Evolutionary conservation across 2,888 invertebrate species (phyloP), one percentile per base, ranked within the genome.

Genomic region (Scaptomyza flava): DNA sequence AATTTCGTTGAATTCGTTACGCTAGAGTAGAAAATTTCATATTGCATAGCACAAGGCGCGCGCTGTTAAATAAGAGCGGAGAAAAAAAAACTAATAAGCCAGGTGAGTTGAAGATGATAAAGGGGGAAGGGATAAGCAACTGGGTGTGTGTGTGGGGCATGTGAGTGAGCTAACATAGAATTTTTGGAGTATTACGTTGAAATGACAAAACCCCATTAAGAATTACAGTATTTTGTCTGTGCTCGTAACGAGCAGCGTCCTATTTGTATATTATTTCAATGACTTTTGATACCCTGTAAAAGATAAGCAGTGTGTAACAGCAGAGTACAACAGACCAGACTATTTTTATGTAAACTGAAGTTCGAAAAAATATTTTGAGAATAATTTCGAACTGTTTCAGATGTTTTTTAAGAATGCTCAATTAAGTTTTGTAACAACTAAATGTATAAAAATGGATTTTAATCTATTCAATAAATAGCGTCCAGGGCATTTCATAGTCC

Each of bases 141-240:
- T 38, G 14, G 27, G 6, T 9, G 8, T n/a, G 11, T n/a, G 51
- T 9, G 34, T 42, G 54, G 38, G 58, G 43, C 33, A 47, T 31
- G 30, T 23, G 48, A n/a, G 58, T 64, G 57, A 61, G 45, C 51
- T 67, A 67, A 67, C 72, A 67, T 64, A 66, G 27, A 43, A 51
- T 59, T 60, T 77, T 63, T 41, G 41, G 34, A 47, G 52, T 51
- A 57, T 51, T n/a, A 52, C n/a, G 41, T 54, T 64, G 58, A 85
- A 89, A 79, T 85, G 87, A 85, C 82, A 85, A 89, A 85, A 85
- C 69, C 73, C 80, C 83, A 85, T 82, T 89, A 79, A 70, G 77
- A 79, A 85, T 78, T 73, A 69, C 79, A 70, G 17, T 41, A 41
- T 41, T 58, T 69, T 73, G 68, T 53, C 56, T 70, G 66, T 58